phyloP scores from a whole-genome alignment of 2,888 invertebrate species.

The Thymelicus sylvestris region DNA sequence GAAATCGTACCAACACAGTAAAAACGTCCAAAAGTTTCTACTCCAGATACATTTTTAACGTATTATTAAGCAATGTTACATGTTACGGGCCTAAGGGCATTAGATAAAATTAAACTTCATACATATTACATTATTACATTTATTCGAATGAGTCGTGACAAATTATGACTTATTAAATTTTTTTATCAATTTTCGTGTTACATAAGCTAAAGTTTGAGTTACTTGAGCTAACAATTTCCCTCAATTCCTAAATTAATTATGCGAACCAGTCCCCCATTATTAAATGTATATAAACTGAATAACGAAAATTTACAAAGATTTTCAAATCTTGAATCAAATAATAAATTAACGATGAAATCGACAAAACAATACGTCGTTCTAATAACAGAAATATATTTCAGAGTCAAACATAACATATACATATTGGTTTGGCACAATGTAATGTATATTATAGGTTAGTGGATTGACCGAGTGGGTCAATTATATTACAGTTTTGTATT shows the following conservation, averaged over 20 bases:
- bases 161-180: conserved; percentile 73
- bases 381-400: conserved; percentile 9
- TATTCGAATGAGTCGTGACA: conserved; percentile 77
- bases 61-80: neutral
- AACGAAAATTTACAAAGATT: conserved; percentile 58
- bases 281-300: conserved; percentile 53
- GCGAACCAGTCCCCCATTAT: conserved; percentile 60
- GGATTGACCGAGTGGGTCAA: neutral
- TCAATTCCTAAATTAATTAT: conserved; percentile 82
- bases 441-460: conserved; percentile 8
- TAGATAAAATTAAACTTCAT: conserved; percentile 48
- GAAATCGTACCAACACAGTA: too few relatives aligned
- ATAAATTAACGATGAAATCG: conserved; percentile 41
- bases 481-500: neutral
- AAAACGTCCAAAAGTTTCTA: too few relatives aligned
- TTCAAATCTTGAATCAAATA: conserved; percentile 45
- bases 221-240: conserved; percentile 79
- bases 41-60: conserved; percentile 43
- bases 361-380: conserved; percentile 40
- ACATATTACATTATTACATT: conserved; percentile 66
- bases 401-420: neutral
- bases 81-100: neutral
- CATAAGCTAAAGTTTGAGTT: conserved; percentile 45
- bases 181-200: conserved; percentile 50
- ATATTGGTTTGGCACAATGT: conserved; percentile 12